phyloP scores from a whole-genome alignment of 2,113 vertebrate species.

The Electrona antarctica region DNA sequence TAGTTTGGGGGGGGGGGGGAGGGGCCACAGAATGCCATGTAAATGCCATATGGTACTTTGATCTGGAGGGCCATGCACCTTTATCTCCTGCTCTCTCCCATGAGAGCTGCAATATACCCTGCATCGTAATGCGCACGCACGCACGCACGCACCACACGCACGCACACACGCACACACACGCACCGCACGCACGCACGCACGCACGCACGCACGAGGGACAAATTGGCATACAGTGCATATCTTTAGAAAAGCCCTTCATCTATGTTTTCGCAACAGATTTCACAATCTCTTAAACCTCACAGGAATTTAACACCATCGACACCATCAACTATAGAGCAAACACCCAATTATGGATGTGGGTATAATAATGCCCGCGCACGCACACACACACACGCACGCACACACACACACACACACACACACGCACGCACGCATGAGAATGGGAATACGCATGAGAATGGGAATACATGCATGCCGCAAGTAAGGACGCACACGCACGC shows the following conservation, averaged over 20 bases:
- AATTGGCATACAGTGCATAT: no score
- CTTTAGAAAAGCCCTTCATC: no score
- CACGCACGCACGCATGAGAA: neutral
- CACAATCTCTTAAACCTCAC: neutral
- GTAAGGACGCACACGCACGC: neutral
- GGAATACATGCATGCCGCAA: neutral
- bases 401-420: conserved; percentile 15
- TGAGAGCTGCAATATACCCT: neutral
- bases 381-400: conserved; percentile 13
- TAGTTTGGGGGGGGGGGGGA: no score
- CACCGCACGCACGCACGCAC: no score
- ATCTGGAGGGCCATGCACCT: no score
- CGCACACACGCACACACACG: no score
- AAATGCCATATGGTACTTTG: no score
- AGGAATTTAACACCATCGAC: neutral
- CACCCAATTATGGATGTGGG: neutral
- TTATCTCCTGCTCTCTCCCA: neutral
- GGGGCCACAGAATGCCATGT: no score
- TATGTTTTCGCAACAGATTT: no score
- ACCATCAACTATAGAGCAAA: neutral
- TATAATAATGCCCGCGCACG: neutral
- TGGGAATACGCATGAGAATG: no score
- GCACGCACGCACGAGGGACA: neutral
- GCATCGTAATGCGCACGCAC: neutral
- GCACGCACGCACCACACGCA: no score